phyloP scores from a whole-genome alignment of 2,888 invertebrate genomes.

The Conus canariensis region DNA sequence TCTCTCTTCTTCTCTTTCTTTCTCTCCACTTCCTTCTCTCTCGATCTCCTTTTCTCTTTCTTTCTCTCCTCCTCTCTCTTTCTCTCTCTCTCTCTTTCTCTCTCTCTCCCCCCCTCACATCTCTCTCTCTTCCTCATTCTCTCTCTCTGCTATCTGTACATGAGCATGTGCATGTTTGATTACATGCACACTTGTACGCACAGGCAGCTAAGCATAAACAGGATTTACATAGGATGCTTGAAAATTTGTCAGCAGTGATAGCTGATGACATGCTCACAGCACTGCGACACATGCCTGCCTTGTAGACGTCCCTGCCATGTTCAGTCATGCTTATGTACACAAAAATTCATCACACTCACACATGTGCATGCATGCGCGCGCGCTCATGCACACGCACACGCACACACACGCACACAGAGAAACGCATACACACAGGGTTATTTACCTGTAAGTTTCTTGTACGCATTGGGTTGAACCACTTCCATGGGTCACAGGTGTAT shows the following conservation, averaged over 20 bases:
- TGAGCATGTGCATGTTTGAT: neutral
- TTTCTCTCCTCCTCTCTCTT: neutral
- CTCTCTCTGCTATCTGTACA: neutral
- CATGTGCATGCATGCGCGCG: neutral
- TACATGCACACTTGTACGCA: neutral
- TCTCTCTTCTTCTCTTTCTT: constrained; percentile 22
- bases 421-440: too few species aligned
- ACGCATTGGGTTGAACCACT: too few species aligned
- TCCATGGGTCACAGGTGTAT: too few species aligned
- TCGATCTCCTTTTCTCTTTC: constrained; percentile 20
- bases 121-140: neutral
- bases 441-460: too few species aligned
- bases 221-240: too few species aligned
- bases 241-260: too few species aligned
- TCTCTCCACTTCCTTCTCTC: neutral
- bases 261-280: too few species aligned
- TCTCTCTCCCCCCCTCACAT: neutral
- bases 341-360: neutral
- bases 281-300: too few species aligned
- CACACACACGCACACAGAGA: neutral
- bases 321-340: too few species aligned
- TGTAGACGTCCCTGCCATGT: too few species aligned
- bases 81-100: neutral
- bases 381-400: neutral
- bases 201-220: too few species aligned